Base-by-base conservation (phyloP, 2,888 invertebrate genomes). In the Amitus sp. region DNA sequence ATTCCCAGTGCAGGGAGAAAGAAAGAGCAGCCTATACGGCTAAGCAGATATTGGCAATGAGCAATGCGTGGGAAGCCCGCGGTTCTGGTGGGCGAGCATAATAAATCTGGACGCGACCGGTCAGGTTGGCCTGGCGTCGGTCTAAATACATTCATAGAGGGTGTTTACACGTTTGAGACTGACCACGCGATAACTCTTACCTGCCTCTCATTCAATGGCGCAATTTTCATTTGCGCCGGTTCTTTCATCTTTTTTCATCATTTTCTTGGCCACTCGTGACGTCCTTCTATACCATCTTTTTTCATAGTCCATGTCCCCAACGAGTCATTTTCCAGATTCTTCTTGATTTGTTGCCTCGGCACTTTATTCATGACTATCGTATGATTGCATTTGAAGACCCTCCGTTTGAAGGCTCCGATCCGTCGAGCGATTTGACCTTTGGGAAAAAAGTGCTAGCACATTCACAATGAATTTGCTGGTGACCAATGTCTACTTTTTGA, bases 21-120 rank as follows among this genome's bases (percentile, higher is more conserved):
- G 56, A 62, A 52, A 58, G 58, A 42, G 62, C 67, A 52, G 68
- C 66, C 60, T 62, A 61, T 50, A 61, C 69, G 68, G 65, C 68
- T 72, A 72, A 76, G 73, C 73, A 72, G 73, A 69, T 73, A 77
- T 76, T 66, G 73, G 72, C 71, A 77, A 75, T 74, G 77, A 78
- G 71, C 71, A 72, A 76, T 76, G 77, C 77, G 79, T 79, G 77
- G 79, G 79, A 77, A 77, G 78, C 66, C 65, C 57, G 56, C 65
- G 68, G 66, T 67, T 67, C 70, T 72, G 71, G 78, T 79, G 79
- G 79, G 76, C 76, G 76, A 67, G 70, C 55, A 68, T 68, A 66
- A 68, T 68, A 68, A 68, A 68, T 68, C 65, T 66, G 57, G 50
- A 66, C 68, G 52, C 54, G 51, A 52, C 37, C 49, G 47, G 19